These are phyloP conservation scores for Tauraco hartlaubi DNA, from an alignment of 2,797 vertebrate genomes.

Conservation along the genomic window DNA sequence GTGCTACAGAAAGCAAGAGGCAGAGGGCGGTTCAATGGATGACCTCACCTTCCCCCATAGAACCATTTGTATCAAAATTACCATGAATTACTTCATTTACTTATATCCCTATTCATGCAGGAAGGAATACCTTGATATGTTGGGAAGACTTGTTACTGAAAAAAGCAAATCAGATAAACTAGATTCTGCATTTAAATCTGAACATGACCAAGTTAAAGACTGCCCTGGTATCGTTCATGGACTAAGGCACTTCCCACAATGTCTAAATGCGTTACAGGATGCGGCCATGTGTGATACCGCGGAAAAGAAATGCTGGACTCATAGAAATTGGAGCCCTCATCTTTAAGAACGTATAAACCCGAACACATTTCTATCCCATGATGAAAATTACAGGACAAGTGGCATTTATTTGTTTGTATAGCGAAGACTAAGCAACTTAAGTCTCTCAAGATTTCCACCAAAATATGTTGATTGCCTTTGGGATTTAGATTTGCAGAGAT, in stretches of 20 bases:
- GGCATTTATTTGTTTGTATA: slow-evolving; percentile 37
- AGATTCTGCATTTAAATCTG: not conserved
- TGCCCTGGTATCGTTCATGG: not conserved
- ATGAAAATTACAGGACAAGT: slow-evolving; percentile 45
- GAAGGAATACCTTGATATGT: not conserved
- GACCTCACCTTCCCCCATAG: not conserved
- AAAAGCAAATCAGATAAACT: not conserved
- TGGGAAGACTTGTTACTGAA: not conserved
- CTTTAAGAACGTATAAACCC: not conserved
- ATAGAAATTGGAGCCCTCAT: not conserved
- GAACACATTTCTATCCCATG: not conserved
- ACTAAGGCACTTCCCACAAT: not conserved
- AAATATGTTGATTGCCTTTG: slow-evolving; percentile 25
- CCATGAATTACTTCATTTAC: not conserved
- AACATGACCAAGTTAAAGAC: not conserved
- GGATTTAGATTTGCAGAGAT: slow-evolving; percentile 19
- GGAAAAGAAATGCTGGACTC: not conserved
- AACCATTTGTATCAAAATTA: not conserved
- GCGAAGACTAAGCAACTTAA: slow-evolving; percentile 4
- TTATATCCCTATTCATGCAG: not conserved
- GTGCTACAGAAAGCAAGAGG: not conserved
- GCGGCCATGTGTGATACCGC: not conserved
- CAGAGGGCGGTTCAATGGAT: not conserved
- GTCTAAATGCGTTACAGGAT: not conserved
- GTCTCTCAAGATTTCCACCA: slow-evolving; percentile 30